Percentiles rank a stretch among this genome's conserved stretches.
Conservation (phyloP, 2,888 invertebrate species). For the Pheosia gnoma region DNA sequence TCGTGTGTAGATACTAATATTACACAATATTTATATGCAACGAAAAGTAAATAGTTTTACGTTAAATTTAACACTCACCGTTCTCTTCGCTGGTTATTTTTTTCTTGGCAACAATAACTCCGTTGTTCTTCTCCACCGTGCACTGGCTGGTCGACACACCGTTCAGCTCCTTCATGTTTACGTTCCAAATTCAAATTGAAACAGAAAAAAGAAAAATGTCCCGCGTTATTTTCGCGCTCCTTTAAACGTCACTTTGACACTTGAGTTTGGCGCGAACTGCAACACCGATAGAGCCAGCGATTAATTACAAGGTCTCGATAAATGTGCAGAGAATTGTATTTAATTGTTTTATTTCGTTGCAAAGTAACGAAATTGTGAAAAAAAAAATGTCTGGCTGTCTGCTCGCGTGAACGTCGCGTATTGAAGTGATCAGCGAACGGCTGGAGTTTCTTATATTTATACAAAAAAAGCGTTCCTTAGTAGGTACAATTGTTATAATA, state of each 20-base stretch:
- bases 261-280: slow-evolving; percentile 59
- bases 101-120: slow-evolving; percentile 65
- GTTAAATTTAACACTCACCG: slow-evolving; percentile 50
- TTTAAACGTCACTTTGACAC: slow-evolving; percentile 77
- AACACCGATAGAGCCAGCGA: slow-evolving; percentile 53
- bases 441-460: slow-evolving; percentile 46
- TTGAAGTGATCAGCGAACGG: slow-evolving; percentile 36
- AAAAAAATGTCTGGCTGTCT: slow-evolving; percentile 34
- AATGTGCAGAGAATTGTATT: slow-evolving; percentile 40
- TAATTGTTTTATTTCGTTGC: slow-evolving; percentile 23
- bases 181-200: slow-evolving; percentile 25
- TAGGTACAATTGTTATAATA: slow-evolving; percentile 22
- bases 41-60: neutral
- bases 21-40: too few relatives aligned
- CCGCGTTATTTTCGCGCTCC: slow-evolving; percentile 62
- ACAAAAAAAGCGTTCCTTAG: slow-evolving; percentile 36
- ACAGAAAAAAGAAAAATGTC: slow-evolving; percentile 31
- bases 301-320: slow-evolving; percentile 66
- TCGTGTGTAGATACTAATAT: too few relatives aligned
- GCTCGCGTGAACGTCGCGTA: slow-evolving; percentile 30
- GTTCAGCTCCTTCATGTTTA: slow-evolving; percentile 73
- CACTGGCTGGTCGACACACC: slow-evolving; percentile 60
- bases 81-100: slow-evolving; percentile 61
- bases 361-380: slow-evolving; percentile 13
- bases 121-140: slow-evolving; percentile 56